phyloP scores from a whole-genome alignment of 2,888 invertebrate species.

The Pasiphila rectangulata region DNA sequence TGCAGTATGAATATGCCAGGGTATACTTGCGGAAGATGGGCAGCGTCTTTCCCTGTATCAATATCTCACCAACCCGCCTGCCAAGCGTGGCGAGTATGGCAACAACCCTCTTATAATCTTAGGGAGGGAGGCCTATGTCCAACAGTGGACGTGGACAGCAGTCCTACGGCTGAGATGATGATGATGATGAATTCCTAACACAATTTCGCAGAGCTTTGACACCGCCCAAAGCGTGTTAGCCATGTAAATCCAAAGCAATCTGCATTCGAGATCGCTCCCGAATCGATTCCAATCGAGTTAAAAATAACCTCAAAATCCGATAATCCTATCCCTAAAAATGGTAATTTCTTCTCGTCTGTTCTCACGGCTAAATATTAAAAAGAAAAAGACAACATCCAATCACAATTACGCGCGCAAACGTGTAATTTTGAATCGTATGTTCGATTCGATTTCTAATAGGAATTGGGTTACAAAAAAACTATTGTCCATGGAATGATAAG shows the following conservation, averaged over 20 bases:
- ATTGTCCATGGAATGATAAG: slow-evolving; percentile 27
- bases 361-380: slow-evolving; percentile 65
- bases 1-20: too few species aligned
- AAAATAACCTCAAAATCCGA: slow-evolving; percentile 59
- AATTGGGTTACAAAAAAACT: slow-evolving; percentile 33
- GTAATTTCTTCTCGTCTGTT: slow-evolving; percentile 71
- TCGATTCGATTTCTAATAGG: slow-evolving; percentile 46
- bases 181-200: slow-evolving; percentile 18
- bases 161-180: too few species aligned
- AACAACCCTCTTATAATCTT: too few species aligned
- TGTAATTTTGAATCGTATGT: slow-evolving; percentile 60
- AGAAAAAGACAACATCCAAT: slow-evolving; percentile 68
- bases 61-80: too few species aligned
- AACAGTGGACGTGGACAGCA: too few species aligned
- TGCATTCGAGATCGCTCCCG: slow-evolving; percentile 48
- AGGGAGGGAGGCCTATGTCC: too few species aligned
- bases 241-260: slow-evolving; percentile 62
- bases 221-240: slow-evolving; percentile 64
- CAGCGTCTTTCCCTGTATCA: too few species aligned
- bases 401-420: slow-evolving; percentile 63
- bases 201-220: slow-evolving; percentile 32
- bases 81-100: too few species aligned
- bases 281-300: slow-evolving; percentile 54
- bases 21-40: too few species aligned
- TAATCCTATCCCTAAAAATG: slow-evolving; percentile 79